A percentile compares a stretch with the other conserved stretches of the same genome.
phyloP scores from a whole-genome alignment of 2,888 invertebrate species.

The Cheilosia variabilis region DNA sequence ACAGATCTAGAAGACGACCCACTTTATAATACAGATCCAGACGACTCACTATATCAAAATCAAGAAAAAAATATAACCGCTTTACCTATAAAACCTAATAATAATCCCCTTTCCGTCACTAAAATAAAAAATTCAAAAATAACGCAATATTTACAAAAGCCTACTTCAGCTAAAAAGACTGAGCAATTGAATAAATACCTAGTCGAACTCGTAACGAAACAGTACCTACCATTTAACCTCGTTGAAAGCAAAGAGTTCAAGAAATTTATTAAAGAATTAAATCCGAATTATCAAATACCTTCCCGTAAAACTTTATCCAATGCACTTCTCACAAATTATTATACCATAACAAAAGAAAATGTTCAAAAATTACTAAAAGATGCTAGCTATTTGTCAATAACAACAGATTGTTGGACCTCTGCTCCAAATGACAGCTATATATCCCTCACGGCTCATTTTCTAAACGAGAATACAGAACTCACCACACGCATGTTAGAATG shows the following conservation, averaged over 20 bases:
- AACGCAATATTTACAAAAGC: slow-evolving; percentile 14
- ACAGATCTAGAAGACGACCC: neutral
- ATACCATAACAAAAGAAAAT: neutral
- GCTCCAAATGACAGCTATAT: slow-evolving; percentile 13
- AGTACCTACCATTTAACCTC: slow-evolving; percentile 21
- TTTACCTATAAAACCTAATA: neutral
- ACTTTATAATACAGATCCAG: neutral
- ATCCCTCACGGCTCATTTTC: slow-evolving; percentile 4
- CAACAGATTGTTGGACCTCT: slow-evolving; percentile 19
- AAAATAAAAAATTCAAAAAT: slow-evolving; percentile 14
- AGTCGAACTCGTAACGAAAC: slow-evolving; percentile 17
- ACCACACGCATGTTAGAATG: slow-evolving; percentile 19
- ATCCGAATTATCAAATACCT: slow-evolving; percentile 14
- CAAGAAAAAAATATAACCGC: neutral
- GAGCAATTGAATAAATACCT: slow-evolving; percentile 23
- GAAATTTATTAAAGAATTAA: slow-evolving; percentile 10
- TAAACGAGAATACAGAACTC: slow-evolving; percentile 5
- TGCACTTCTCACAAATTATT: slow-evolving; percentile 21
- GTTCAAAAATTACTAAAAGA: slow-evolving; percentile 1
- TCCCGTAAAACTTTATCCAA: slow-evolving; percentile 18
- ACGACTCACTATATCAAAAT: neutral
- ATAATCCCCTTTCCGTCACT: neutral
- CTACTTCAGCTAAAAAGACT: slow-evolving; percentile 12
- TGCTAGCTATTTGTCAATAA: neutral
- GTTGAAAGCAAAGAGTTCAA: slow-evolving; percentile 21